These are phyloP conservation scores for Phorcus lineatus DNA, from an alignment of 2,888 invertebrate genomes.

Conservation along the genomic window DNA sequence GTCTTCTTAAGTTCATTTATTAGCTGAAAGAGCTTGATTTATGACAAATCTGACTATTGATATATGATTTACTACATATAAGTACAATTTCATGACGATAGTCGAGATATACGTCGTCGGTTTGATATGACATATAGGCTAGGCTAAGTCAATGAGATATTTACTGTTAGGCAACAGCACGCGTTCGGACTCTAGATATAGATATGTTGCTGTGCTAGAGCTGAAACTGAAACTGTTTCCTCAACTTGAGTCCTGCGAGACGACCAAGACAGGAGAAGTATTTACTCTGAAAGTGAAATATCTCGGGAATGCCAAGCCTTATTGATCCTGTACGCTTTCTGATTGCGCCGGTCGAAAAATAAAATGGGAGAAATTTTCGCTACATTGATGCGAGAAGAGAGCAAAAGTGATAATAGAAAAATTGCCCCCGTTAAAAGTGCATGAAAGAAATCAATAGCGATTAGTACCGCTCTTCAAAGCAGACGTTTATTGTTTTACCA, in stretches of 20 bases:
- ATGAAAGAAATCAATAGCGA: conserved; percentile 10
- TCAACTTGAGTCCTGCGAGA: not conserved
- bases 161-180: no score
- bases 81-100: no score
- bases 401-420: conserved; percentile 11
- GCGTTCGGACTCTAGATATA: no score
- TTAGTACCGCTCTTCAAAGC: conserved; percentile 6
- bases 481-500: conserved; percentile 11
- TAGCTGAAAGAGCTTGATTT: no score
- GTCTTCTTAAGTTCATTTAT: no score
- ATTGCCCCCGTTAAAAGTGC: conserved; percentile 1
- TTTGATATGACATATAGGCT: no score
- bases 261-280: not conserved
- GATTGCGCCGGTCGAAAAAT: not conserved
- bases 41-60: no score
- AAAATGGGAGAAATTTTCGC: conserved; percentile 4
- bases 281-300: conserved; percentile 10
- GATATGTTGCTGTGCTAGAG: no score
- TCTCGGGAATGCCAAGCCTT: not conserved
- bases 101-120: no score
- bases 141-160: no score
- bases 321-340: not conserved
- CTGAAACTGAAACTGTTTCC: no score
- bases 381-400: not conserved
- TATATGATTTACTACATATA: no score